Conservation (phyloP, 2,888 invertebrate species). For the Glaucopsyche alexis region DNA sequence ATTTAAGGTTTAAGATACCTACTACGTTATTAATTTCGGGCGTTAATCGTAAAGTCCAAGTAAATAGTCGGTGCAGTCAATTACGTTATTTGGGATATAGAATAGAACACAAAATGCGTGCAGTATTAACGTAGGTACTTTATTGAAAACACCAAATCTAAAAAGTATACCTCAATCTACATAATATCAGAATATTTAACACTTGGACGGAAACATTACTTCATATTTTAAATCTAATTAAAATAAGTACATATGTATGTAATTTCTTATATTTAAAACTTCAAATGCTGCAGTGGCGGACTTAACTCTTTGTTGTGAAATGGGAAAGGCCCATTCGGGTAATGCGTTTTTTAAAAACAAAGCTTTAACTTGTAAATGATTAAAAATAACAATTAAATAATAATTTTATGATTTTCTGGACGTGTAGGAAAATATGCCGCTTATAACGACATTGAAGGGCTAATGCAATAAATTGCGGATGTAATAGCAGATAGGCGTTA, state of each 20-base stretch:
- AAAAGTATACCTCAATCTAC: not conserved
- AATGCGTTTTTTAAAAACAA: not conserved
- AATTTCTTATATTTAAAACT: not conserved
- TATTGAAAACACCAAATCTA: slow-evolving; percentile 36
- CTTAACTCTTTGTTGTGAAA: not conserved
- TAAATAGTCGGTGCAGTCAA: no score
- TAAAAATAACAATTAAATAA: no score
- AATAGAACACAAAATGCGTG: slow-evolving; percentile 36
- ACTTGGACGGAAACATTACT: slow-evolving; percentile 29
- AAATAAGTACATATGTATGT: not conserved
- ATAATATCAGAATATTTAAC: slow-evolving; percentile 22
- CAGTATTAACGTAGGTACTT: slow-evolving; percentile 35
- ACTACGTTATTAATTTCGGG: no score
- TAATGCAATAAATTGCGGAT: no score
- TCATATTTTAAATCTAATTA: not conserved
- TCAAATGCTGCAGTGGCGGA: not conserved
- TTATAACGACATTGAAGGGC: no score
- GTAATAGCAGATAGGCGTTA: no score
- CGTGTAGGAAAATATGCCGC: no score
- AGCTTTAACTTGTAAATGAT: not conserved
- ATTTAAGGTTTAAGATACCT: no score
- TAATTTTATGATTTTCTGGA: no score
- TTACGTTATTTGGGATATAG: slow-evolving; percentile 27
- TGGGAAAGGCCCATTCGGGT: no score
- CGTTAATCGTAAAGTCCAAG: no score